Evolutionary conservation across 2,888 invertebrate genomes (phyloP).

Genomic region (Cataglyphis rosenhaueri): DNA sequence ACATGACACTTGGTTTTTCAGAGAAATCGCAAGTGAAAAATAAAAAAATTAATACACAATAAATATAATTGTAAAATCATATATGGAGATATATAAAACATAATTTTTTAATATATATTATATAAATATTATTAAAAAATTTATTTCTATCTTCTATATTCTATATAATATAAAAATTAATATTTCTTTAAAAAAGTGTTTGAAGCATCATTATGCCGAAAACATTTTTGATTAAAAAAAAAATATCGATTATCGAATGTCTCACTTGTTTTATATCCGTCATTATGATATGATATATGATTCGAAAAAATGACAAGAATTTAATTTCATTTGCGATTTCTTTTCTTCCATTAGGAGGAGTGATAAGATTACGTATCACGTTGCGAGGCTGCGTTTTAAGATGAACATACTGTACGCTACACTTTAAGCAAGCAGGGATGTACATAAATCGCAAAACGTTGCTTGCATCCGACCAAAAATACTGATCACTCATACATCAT

Average conservation of each 20-base stretch:
- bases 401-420: not conserved
- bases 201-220: not conserved
- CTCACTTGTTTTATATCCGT: not conserved
- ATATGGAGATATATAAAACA: not conserved
- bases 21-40: not conserved
- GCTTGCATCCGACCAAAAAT: not conserved
- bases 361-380: not conserved
- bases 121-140: not conserved
- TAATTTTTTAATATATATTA: conserved; percentile 3
- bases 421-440: not conserved
- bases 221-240: not conserved
- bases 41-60: not conserved
- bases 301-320: not conserved
- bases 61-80: not conserved
- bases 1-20: not conserved
- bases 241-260: not conserved
- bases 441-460: not conserved
- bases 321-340: not conserved
- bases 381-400: conserved; percentile 7
- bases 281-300: not conserved
- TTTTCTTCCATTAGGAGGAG: not conserved
- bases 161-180: not conserved
- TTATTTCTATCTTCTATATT: not conserved
- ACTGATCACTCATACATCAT: not conserved
- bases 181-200: not conserved